These are phyloP conservation scores for Aleiodes sp. DNA, from an alignment of 1,140 invertebrate genomes.

Conservation along the genomic window DNA sequence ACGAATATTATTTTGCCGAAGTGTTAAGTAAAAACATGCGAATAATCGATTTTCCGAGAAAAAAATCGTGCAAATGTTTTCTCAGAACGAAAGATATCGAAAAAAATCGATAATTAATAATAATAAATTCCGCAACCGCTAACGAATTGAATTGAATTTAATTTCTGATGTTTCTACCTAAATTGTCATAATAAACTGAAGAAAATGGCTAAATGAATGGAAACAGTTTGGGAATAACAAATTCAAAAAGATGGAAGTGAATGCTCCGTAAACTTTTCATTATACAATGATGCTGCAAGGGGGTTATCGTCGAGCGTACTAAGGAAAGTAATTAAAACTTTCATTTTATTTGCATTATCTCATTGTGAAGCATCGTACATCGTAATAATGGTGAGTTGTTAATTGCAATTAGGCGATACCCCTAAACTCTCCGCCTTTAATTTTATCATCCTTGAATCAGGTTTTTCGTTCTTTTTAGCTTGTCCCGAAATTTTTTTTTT, in stretches of 20 bases:
- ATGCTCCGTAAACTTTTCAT: conserved; percentile 61
- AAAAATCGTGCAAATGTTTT: too few species aligned
- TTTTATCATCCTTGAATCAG: conserved; percentile 7
- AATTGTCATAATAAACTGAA: background rate
- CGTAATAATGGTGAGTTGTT: conserved; percentile 66
- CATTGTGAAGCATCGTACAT: conserved; percentile 65
- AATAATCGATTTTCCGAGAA: too few species aligned
- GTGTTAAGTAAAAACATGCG: too few species aligned
- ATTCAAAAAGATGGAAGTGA: conserved; percentile 33
- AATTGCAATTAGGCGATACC: conserved; percentile 63
- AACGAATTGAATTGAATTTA: conserved; percentile 17
- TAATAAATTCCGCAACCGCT: background rate
- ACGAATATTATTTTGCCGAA: too few species aligned
- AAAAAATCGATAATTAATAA: too few species aligned
- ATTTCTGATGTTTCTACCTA: too few species aligned
- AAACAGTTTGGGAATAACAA: conserved; percentile 32
- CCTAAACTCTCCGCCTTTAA: conserved; percentile 33
- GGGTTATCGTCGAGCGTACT: conserved; percentile 54
- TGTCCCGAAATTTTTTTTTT: too few species aligned
- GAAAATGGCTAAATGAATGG: conserved; percentile 32
- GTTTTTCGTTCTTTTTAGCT: background rate
- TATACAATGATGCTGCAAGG: conserved; percentile 60
- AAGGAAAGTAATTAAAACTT: conserved; percentile 66
- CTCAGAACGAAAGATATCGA: too few species aligned
- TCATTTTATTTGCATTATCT: conserved; percentile 67